Base-by-base conservation (phyloP, 2,888 invertebrate genomes). In the Venustoraphidia nigricollis region DNA sequence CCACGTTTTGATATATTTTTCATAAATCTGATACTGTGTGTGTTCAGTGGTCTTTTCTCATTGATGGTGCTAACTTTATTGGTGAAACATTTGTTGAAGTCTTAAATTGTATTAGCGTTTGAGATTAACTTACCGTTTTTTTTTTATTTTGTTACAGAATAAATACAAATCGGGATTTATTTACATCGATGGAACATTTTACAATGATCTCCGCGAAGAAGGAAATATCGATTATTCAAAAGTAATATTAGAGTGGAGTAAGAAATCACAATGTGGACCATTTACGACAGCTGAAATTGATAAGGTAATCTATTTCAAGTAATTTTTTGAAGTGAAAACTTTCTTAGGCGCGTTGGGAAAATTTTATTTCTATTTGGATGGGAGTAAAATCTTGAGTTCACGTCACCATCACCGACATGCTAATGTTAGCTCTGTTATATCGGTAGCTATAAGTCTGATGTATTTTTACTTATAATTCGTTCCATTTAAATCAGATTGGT, bases 121-220 rank as follows among this genome's bases (percentile, higher is more conserved):
- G n/a, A 34, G 3, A 44, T 44, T 35, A 10, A 11, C 2, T 44
- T 10, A 10, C n/a, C n/a, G n/a, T n/a, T n/a, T n/a, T 35, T 9
- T 8, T 34, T n/a, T 37, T 52, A 48, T 60, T 58, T 52, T 50
- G 64, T 27, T 65, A 35, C 58, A 83, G 82, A 72, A 76, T 51
- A 58, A 72, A 14, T 83, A 77, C 60, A 79, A 77, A 50, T 81
- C 87, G 0, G 79, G 79, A 2, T 83, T 82, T 62, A 79, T 91
- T 55, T 89, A 81, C 59, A 84, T 92, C 47, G 79, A 85, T 53
- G 76, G 79, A 53, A 77, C 77, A 1, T 88, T 91, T 63, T 91
- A 88, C 62, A 81, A 83, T 60, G 89, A 92, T 60, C 70, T 67
- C 54, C 69, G 85, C 2, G 62, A 73, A 55, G 59, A 70, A 3